Evolutionary conservation across 1,140 invertebrate genomes (phyloP).

Genomic region (Drepana arcuata): DNA sequence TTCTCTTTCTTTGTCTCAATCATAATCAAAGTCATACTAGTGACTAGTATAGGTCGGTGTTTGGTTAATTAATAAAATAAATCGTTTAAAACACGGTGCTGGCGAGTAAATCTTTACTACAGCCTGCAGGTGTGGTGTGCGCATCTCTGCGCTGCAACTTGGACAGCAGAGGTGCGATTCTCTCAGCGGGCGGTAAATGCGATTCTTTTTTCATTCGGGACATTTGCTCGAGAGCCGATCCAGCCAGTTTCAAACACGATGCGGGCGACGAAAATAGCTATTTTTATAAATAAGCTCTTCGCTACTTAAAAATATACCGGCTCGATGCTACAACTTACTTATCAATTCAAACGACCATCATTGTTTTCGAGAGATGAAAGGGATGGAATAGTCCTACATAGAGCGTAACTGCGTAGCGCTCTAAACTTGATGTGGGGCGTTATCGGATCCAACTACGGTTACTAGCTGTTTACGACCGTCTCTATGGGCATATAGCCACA

Average conservation of each 20-base stretch:
- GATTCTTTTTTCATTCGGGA: slow-evolving; percentile 19
- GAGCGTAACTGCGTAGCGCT: slow-evolving; percentile 17
- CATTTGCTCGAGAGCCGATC: slow-evolving; percentile 25
- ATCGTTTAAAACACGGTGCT: too few relatives aligned
- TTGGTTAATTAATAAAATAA: too few relatives aligned
- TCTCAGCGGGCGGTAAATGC: slow-evolving; percentile 24
- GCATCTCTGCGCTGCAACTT: too few relatives aligned
- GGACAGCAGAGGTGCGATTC: slow-evolving; percentile 18
- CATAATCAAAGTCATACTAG: too few relatives aligned
- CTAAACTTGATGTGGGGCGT: slow-evolving; percentile 22
- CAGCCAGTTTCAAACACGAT: slow-evolving; percentile 22
- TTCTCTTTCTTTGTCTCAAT: too few relatives aligned
- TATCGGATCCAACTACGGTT: slow-evolving; percentile 42
- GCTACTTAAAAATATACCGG: slow-evolving; percentile 26
- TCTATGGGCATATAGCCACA: slow-evolving; percentile 27
- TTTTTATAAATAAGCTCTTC: slow-evolving; percentile 34
- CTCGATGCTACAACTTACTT: slow-evolving; percentile 22
- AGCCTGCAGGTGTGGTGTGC: too few relatives aligned
- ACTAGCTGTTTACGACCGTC: slow-evolving; percentile 27
- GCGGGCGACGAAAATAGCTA: slow-evolving; percentile 30
- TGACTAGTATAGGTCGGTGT: too few relatives aligned
- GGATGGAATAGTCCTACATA: slow-evolving; percentile 28
- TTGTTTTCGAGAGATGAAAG: slow-evolving; percentile 33
- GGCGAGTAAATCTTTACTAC: too few relatives aligned
- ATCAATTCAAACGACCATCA: slow-evolving; percentile 35